These are phyloP conservation scores for Xiphorhynchus elegans DNA, from an alignment of 2,113 vertebrate species.

Conservation along the genomic window DNA sequence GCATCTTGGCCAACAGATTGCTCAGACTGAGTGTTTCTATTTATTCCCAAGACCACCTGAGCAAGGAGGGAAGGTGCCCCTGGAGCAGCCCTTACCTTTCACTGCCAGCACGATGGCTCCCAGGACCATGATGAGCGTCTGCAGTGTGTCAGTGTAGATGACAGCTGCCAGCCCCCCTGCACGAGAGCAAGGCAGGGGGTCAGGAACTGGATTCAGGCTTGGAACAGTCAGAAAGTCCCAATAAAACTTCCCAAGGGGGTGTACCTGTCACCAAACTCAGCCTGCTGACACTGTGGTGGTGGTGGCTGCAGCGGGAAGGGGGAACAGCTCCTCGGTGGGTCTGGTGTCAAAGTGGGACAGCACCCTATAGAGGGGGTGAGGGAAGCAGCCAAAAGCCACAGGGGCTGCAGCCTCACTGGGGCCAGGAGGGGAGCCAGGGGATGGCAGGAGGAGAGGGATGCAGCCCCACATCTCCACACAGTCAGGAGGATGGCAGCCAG, in stretches of 20 bases:
- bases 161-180: slow-evolving; percentile 90
- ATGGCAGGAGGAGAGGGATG: neutral
- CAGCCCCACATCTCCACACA: neutral
- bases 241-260: neutral
- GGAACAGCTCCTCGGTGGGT: neutral
- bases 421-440: neutral
- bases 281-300: neutral
- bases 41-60: accelerated
- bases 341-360: neutral
- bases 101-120: slow-evolving; percentile 86
- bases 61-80: neutral
- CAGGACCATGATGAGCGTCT: slow-evolving; percentile 87
- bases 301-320: neutral
- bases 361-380: neutral
- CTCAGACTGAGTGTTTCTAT: neutral
- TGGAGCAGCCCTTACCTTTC: slow-evolving; percentile 77
- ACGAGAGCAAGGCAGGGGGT: neutral
- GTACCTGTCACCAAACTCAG: accelerated
- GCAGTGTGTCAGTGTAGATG: slow-evolving; percentile 88
- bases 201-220: accelerated
- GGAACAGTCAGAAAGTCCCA: neutral
- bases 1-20: neutral
- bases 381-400: accelerated
- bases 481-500: neutral
- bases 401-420: neutral